A percentile compares a stretch with the other conserved stretches of the same genome.
These are phyloP conservation scores for Odontomachus brunneus DNA, from an alignment of 1,140 invertebrate genomes.

Conservation along the genomic window DNA sequence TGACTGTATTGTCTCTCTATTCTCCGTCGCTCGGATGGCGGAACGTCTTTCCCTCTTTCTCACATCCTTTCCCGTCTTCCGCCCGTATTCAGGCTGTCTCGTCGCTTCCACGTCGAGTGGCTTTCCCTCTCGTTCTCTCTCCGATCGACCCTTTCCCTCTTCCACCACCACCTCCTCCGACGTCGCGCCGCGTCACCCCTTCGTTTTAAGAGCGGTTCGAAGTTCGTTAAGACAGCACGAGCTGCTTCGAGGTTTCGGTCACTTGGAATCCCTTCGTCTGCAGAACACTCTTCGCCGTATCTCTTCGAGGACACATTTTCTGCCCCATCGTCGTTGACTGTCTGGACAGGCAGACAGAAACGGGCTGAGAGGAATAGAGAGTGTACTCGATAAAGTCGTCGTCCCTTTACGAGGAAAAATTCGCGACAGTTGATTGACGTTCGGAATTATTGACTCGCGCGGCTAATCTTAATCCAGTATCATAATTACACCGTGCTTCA, in stretches of 20 bases:
- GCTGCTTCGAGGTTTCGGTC: constrained; percentile 49
- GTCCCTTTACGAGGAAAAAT: not conserved
- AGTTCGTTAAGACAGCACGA: constrained; percentile 71
- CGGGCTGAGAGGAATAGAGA: not conserved
- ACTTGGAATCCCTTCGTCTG: constrained; percentile 64
- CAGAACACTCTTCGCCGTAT: constrained; percentile 30
- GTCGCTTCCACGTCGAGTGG: constrained; percentile 31
- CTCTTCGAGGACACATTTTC: constrained; percentile 52
- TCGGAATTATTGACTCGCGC: not conserved
- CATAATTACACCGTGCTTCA: not conserved
- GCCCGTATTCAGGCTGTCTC: constrained; percentile 56
- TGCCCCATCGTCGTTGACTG: not conserved
- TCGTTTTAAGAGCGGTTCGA: constrained; percentile 50
- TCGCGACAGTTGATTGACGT: constrained; percentile 1
- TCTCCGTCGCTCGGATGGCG: constrained; percentile 64
- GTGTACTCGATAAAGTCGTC: constrained; percentile 32
- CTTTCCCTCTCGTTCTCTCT: constrained; percentile 30
- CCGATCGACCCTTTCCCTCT: constrained; percentile 27
- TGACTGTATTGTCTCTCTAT: constrained; percentile 84
- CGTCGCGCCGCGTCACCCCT: not conserved
- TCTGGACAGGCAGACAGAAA: constrained; percentile 47
- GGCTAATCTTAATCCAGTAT: not conserved
- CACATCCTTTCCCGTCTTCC: constrained; percentile 36
- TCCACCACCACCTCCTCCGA: no score
- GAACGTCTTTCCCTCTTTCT: constrained; percentile 45